These are phyloP conservation scores for Ariopsis seemanni DNA, from an alignment of 2,113 vertebrate species.

Conservation along the genomic window DNA sequence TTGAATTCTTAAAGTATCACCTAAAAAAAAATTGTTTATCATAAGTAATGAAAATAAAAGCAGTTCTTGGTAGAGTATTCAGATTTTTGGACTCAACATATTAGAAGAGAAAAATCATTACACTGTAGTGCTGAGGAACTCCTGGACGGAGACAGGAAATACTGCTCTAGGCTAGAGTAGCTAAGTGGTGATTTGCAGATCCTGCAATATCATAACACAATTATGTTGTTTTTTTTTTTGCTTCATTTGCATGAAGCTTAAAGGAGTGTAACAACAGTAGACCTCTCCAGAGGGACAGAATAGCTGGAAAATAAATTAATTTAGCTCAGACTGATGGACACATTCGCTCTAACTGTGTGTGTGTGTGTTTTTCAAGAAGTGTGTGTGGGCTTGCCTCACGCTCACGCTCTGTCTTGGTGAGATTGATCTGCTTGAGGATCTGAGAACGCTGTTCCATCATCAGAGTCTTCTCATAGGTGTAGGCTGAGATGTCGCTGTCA, in stretches of 20 bases:
- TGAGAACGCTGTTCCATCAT: constrained; percentile 98
- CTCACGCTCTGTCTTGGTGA: constrained; percentile 95
- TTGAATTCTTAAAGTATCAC: not conserved
- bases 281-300: constrained; percentile 14
- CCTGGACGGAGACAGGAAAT: not conserved
- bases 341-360: not conserved
- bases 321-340: constrained; percentile 10
- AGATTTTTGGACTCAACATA: not conserved
- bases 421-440: constrained; percentile 98
- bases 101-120: not conserved
- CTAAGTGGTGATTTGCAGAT: not conserved
- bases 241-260: constrained; percentile 23
- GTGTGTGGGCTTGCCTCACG: constrained; percentile 80
- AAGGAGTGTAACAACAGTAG: not conserved
- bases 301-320: constrained; percentile 9
- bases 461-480: constrained; percentile 97
- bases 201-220: constrained; percentile 3
- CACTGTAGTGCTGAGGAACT: not conserved
- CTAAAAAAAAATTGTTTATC: not conserved
- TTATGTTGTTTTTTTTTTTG: constrained; percentile 7
- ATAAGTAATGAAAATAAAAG: not conserved
- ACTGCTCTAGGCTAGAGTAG: not conserved
- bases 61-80: not conserved
- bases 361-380: not conserved
- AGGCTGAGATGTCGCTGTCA: constrained; percentile 96